These are phyloP conservation scores for Macrobrachium rosenbergii DNA, from an alignment of 1,140 invertebrate genomes.

Conservation along the genomic window DNA sequence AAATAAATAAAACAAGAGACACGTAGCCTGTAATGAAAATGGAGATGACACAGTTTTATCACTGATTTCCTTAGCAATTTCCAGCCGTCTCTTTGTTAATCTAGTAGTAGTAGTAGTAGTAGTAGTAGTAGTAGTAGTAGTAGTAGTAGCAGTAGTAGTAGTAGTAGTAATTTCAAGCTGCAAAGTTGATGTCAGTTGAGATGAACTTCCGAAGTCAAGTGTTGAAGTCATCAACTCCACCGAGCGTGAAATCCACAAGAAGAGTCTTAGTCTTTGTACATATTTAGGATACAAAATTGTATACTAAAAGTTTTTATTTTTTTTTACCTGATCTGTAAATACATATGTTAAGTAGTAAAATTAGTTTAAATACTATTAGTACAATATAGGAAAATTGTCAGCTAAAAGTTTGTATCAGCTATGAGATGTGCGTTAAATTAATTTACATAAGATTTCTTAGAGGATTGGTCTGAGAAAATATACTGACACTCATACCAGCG, in stretches of 20 bases:
- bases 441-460: conserved; percentile 39
- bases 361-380: conserved; percentile 58
- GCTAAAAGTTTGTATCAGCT: conserved; percentile 5
- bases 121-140: too few species aligned
- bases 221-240: too few species aligned
- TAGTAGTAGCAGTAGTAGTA: too few species aligned
- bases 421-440: conserved; percentile 61
- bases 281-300: conserved; percentile 52
- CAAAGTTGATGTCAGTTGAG: too few species aligned
- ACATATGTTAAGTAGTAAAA: conserved; percentile 59
- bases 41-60: too few species aligned
- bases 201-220: too few species aligned
- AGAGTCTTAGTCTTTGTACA: conserved; percentile 47
- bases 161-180: too few species aligned
- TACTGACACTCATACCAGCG: conserved; percentile 34
- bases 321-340: conserved; percentile 61
- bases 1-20: too few species aligned
- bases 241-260: conserved; percentile 1
- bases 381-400: conserved; percentile 19
- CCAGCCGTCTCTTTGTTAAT: too few species aligned
- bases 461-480: conserved; percentile 55
- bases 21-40: too few species aligned
- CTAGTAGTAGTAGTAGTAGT: too few species aligned
- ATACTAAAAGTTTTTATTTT: conserved; percentile 53
- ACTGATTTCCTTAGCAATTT: too few species aligned